phyloP scores from a whole-genome alignment of 2,113 vertebrate species.

The human (Homo sapiens) region DNA sequence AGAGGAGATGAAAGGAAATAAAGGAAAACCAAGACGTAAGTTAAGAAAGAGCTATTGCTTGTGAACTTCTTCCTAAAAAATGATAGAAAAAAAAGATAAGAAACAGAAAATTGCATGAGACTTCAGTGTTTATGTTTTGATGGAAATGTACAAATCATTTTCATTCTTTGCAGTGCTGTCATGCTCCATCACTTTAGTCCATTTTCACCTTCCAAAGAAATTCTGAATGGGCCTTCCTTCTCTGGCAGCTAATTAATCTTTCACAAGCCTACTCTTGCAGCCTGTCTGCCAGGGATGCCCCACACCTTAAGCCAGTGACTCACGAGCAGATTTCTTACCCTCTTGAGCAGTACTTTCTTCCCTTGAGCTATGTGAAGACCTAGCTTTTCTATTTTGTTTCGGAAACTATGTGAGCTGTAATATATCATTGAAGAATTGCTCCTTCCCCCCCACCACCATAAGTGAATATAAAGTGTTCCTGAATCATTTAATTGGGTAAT shows the following conservation, averaged over 20 bases:
- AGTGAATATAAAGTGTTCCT: neutral
- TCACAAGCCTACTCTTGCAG: constrained; percentile 76
- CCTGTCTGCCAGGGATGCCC: constrained; percentile 64
- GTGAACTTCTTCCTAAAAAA: constrained; percentile 59
- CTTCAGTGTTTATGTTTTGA: constrained; percentile 74
- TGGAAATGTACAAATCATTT: constrained; percentile 82
- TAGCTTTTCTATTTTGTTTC: constrained; percentile 23
- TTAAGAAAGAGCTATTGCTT: constrained; percentile 35
- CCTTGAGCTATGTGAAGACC: constrained; percentile 8
- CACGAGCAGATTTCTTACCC: constrained; percentile 3
- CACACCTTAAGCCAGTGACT: constrained; percentile 47
- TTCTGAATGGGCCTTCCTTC: constrained; percentile 75
- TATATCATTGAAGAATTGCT: neutral
- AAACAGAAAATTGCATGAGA: constrained; percentile 62
- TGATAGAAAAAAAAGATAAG: constrained; percentile 61
- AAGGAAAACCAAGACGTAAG: neutral
- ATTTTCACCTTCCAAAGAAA: constrained; percentile 83
- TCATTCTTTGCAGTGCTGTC: constrained; percentile 71
- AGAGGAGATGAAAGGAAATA: neutral
- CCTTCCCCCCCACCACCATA: neutral
- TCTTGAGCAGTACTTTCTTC: constrained; percentile 33
- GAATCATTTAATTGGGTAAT: constrained; percentile 9
- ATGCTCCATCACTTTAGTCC: constrained; percentile 82
- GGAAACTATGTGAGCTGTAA: neutral
- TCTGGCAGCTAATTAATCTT: constrained; percentile 84